Evolutionary conservation across 2,888 invertebrate species (phyloP).

Genomic region (Cataglyphis livida): DNA sequence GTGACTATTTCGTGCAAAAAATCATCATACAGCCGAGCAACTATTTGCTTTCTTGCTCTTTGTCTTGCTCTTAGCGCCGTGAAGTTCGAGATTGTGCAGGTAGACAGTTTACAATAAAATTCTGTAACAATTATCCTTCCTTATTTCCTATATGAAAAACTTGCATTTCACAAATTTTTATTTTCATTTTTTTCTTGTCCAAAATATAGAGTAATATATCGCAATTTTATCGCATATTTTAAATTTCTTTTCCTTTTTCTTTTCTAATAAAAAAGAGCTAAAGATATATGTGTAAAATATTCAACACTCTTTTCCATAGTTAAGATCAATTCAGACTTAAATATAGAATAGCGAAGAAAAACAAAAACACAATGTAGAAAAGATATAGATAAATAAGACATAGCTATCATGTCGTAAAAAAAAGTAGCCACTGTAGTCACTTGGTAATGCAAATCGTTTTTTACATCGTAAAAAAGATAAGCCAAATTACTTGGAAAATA

Average conservation of each 20-base stretch:
- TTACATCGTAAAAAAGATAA: conserved; percentile 35
- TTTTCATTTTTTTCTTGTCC: not conserved
- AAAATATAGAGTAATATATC: not conserved
- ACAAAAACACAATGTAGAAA: conserved; percentile 23
- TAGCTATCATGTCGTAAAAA: conserved; percentile 7
- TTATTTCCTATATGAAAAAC: not conserved
- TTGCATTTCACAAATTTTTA: not conserved
- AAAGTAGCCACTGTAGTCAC: not conserved
- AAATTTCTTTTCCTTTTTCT: not conserved
- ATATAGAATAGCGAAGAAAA: not conserved
- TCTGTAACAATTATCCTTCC: not conserved
- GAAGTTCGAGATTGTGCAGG: conserved; percentile 3
- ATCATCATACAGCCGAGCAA: not conserved
- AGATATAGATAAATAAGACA: conserved; percentile 38
- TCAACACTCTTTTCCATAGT: not conserved
- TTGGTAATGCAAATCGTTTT: conserved; percentile 41
- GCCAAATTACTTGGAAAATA: conserved; percentile 19
- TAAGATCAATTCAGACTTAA: conserved; percentile 21
- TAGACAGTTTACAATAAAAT: not conserved
- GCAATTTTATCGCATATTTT: not conserved
- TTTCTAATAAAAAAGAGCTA: not conserved
- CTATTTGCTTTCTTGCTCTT: conserved; percentile 19
- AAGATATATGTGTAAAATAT: not conserved
- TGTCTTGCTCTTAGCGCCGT: not conserved
- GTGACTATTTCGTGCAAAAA: conserved; percentile 31